Percentiles rank a stretch among this genome's conserved stretches.
phyloP scores from a whole-genome alignment of 2,888 invertebrate genomes.

The Dasysyrphus tricinctus region DNA sequence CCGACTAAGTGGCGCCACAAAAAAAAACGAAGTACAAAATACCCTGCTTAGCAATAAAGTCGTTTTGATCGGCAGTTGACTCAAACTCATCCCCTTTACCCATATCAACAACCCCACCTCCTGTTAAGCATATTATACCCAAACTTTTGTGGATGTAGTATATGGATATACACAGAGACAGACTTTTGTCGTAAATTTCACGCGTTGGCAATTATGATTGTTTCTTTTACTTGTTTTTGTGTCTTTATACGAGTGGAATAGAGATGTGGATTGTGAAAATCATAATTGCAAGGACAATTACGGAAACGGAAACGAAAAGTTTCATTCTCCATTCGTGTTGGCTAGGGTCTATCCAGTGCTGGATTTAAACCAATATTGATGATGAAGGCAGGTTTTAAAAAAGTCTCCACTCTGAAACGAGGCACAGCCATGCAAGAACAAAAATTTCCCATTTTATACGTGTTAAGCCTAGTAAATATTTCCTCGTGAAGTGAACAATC shows the following conservation, averaged over 20 bases:
- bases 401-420: too few species aligned
- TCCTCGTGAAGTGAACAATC: too few species aligned
- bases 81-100: slow-evolving; percentile 14
- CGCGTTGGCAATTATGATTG: slow-evolving; percentile 68
- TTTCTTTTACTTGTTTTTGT: slow-evolving; percentile 17
- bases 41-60: slow-evolving; percentile 64
- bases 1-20: slow-evolving; percentile 70
- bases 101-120: slow-evolving; percentile 6
- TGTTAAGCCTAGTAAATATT: too few species aligned
- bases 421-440: too few species aligned
- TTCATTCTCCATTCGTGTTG: slow-evolving; percentile 30
- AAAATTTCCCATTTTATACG: too few species aligned
- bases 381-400: background rate
- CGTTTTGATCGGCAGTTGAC: slow-evolving; percentile 70
- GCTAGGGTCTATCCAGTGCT: background rate
- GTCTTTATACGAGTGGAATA: slow-evolving; percentile 15
- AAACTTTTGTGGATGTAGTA: background rate
- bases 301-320: slow-evolving; percentile 71
- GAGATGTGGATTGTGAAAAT: slow-evolving; percentile 46
- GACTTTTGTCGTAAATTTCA: slow-evolving; percentile 69
- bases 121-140: slow-evolving; percentile 2
- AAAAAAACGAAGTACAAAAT: slow-evolving; percentile 22
- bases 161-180: background rate
- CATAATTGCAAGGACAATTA: slow-evolving; percentile 75
- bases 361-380: background rate